phyloP scores from a whole-genome alignment of 1,140 invertebrate genomes.

The Mya arenaria region DNA sequence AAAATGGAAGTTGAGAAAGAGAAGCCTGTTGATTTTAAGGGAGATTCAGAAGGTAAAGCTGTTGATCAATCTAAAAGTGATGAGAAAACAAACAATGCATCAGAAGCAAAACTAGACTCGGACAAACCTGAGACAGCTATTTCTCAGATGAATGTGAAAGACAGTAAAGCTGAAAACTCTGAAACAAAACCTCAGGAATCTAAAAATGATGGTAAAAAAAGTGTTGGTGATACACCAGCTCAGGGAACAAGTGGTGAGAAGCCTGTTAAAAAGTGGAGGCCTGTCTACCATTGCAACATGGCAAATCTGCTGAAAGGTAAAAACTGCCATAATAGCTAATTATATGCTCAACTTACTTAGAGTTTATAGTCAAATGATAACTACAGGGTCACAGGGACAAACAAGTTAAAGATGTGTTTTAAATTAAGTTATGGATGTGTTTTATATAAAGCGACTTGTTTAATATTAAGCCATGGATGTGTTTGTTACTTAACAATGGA shows the following conservation, averaged over 20 bases:
- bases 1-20: neutral
- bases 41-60: neutral
- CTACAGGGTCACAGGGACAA: too few species aligned
- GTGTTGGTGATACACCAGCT: neutral
- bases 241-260: neutral
- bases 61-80: neutral
- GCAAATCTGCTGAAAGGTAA: neutral
- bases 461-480: too few species aligned
- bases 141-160: neutral
- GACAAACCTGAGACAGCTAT: neutral
- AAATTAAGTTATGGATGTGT: too few species aligned
- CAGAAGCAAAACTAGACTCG: neutral
- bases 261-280: neutral
- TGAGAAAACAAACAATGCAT: neutral
- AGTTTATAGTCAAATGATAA: too few species aligned
- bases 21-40: neutral
- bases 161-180: neutral
- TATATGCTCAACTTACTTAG: too few species aligned
- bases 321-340: too few species aligned
- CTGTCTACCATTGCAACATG: neutral
- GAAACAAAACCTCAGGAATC: neutral
- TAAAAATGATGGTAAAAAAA: neutral
- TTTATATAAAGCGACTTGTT: neutral
- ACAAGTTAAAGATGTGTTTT: too few species aligned
- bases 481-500: too few species aligned